Base-by-base conservation (phyloP, 2,888 invertebrate species). In the Syritta pipiens region DNA sequence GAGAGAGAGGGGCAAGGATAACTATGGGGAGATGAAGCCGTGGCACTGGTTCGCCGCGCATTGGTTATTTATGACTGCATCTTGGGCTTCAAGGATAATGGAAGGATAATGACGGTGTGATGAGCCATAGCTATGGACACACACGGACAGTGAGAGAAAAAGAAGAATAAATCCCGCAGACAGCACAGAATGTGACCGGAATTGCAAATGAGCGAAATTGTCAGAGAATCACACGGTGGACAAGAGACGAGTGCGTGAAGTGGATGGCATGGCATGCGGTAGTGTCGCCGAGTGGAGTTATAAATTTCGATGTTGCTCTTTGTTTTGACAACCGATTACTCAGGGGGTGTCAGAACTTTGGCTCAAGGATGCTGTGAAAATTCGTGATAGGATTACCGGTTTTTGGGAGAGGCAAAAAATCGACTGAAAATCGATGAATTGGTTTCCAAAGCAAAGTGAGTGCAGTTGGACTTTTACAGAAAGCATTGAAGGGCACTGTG, bases 1-100 rank as follows among this genome's bases (percentile, higher is more conserved):
- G 60, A 42, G 48, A 30, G 24, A 17, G 14, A 40, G 7, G 37
- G 17, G 17, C n/a, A 12, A 26, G 10, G 10, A 14, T 14, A 9
- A 44, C n/a, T n/a, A n/a, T n/a, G 32, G 6, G 5, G 20, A 19
- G 30, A 28, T n/a, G 19, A 35, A 42, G 42, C 24, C 30, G 7
- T 17, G 22, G 26, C 17, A 32, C 10, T 42, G 30, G 30, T 19
- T 17, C n/a, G 19, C 35, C 37, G 6, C 37, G 37, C 51, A 69
- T 69, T 60, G 17, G 57, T 68, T 68, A 69, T 60, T 69, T 69
- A 69, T 69, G 69, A 69, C 53, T 69, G 69, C 69, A 51, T 69
- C 69, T 69, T 53, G 51, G 60, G n/a, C 69, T 35, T 35, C 60
- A 60, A 69, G 60, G 49, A 60, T 69, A 69, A 69, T 69, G 69